phyloP scores from a whole-genome alignment of 1,140 invertebrate genomes.

The Choristoneura fumiferana region DNA sequence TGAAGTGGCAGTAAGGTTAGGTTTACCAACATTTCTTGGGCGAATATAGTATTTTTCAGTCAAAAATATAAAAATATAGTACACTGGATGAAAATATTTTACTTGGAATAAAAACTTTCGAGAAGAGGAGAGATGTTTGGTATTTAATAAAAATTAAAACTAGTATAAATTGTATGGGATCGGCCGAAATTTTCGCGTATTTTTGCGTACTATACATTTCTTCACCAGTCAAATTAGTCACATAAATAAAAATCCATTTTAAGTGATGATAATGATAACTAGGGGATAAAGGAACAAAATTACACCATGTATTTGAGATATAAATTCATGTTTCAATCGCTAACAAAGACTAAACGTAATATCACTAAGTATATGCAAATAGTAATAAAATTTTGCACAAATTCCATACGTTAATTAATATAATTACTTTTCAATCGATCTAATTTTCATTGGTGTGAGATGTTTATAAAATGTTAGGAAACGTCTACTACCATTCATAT shows the following conservation, averaged over 20 bases:
- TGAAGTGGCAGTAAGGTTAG: constrained; percentile 61
- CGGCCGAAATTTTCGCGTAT: background rate
- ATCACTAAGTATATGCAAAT: constrained; percentile 59
- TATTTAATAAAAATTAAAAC: constrained; percentile 15
- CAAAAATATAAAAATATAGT: too few relatives aligned
- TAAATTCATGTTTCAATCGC: constrained; percentile 35
- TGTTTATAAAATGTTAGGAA: constrained; percentile 38
- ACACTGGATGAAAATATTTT: too few relatives aligned
- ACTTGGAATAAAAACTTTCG: too few relatives aligned
- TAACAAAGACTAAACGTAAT: constrained; percentile 51
- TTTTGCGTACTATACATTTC: constrained; percentile 25
- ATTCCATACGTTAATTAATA: constrained; percentile 48
- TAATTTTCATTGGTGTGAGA: constrained; percentile 30
- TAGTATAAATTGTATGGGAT: constrained; percentile 15
- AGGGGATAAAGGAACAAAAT: constrained; percentile 63
- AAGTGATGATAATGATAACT: constrained; percentile 34
- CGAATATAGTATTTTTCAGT: too few relatives aligned
- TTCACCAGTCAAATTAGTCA: constrained; percentile 32
- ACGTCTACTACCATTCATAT: background rate
- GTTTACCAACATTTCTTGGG: too few relatives aligned
- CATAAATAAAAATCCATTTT: constrained; percentile 50
- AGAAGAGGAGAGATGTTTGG: too few relatives aligned
- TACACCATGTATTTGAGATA: constrained; percentile 44
- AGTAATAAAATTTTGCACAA: constrained; percentile 50
- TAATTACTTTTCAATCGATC: constrained; percentile 35